Evolutionary conservation across 2,888 invertebrate genomes (phyloP).

Genomic region (Tachina lurida): DNA sequence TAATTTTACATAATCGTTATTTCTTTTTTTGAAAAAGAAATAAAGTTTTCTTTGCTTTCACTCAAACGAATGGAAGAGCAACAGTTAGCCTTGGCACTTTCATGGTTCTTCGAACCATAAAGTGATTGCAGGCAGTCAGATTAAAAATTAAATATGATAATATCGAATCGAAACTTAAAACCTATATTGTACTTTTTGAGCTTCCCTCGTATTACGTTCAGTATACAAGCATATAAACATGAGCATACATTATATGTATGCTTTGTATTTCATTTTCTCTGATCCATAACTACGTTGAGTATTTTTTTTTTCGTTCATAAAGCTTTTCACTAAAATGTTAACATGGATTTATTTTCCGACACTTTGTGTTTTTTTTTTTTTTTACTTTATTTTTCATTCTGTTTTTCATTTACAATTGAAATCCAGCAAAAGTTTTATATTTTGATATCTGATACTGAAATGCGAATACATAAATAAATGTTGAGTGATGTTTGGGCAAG

Average conservation of each 20-base stretch:
- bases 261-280: conserved; percentile 20
- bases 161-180: too few relatives aligned
- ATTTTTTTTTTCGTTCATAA: conserved; percentile 40
- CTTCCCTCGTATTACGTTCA: neutral
- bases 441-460: conserved; percentile 73
- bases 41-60: too few relatives aligned
- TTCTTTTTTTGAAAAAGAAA: too few relatives aligned
- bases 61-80: too few relatives aligned
- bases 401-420: conserved; percentile 55
- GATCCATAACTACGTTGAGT: conserved; percentile 16
- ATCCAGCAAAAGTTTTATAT: conserved; percentile 59
- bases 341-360: conserved; percentile 71
- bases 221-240: neutral
- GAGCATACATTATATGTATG: conserved; percentile 4
- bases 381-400: conserved; percentile 36
- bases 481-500: conserved; percentile 46
- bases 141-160: too few relatives aligned
- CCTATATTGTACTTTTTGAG: neutral
- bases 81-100: too few relatives aligned
- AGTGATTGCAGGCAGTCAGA: too few relatives aligned
- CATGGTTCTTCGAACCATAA: too few relatives aligned
- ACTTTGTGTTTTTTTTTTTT: conserved; percentile 59
- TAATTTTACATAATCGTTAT: too few relatives aligned
- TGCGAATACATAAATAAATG: conserved; percentile 31
- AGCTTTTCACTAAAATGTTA: conserved; percentile 70